Conservation (phyloP, 2,113 vertebrate genomes). For the Urocynchramus pylzowi region DNA sequence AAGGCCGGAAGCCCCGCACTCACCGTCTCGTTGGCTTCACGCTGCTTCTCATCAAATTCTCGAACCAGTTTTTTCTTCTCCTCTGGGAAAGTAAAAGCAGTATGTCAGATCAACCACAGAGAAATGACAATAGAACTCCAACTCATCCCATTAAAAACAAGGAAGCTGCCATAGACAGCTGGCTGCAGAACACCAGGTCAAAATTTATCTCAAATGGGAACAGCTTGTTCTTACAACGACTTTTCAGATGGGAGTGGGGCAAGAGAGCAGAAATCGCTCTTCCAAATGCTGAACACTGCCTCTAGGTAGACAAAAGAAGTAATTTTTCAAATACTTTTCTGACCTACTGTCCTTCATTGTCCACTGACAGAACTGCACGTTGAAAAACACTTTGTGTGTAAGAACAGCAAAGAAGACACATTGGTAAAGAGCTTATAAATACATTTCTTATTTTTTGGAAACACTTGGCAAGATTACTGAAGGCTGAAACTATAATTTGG, state of each 20-base stretch:
- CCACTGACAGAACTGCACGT: fast-evolving
- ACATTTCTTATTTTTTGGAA: background rate
- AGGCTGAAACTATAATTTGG: background rate
- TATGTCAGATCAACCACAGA: background rate
- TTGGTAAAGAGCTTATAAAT: background rate
- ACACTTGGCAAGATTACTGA: background rate
- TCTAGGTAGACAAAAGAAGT: background rate
- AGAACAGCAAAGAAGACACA: background rate
- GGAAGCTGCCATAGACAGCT: background rate
- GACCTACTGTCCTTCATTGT: background rate
- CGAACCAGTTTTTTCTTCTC: slow-evolving; percentile 89
- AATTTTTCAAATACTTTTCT: background rate
- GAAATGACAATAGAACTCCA: background rate
- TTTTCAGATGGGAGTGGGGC: background rate
- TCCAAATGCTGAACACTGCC: background rate
- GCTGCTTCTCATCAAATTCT: slow-evolving; percentile 88
- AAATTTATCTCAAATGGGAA: background rate
- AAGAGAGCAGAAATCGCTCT: background rate
- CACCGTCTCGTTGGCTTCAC: slow-evolving; percentile 93
- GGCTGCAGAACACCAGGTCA: background rate
- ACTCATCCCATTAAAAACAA: background rate
- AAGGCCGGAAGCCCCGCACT: background rate
- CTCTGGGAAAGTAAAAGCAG: slow-evolving; percentile 73
- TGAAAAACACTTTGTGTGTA: background rate
- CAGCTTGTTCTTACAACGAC: background rate